These are phyloP conservation scores for Trichonephila clavipes DNA, from an alignment of 1,140 invertebrate species.

Conservation along the genomic window DNA sequence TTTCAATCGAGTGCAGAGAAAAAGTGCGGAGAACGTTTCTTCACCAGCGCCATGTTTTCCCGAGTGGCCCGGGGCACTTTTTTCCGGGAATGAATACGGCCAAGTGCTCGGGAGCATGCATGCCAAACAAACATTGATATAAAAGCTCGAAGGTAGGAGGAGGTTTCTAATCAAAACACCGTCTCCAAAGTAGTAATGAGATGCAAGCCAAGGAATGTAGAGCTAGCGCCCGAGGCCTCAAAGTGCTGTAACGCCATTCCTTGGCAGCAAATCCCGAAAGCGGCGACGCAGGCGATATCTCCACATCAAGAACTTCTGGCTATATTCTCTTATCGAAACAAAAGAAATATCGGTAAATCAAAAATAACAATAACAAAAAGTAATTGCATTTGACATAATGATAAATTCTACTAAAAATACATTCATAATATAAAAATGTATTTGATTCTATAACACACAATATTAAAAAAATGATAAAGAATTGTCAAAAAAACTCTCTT, in stretches of 20 bases:
- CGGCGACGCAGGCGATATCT: not conserved
- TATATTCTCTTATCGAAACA: too few species aligned
- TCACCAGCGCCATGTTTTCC: constrained; percentile 44
- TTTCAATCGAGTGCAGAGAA: constrained; percentile 49
- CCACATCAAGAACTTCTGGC: too few species aligned
- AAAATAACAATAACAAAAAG: too few species aligned
- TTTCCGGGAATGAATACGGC: constrained; percentile 67
- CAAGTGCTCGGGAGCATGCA: constrained; percentile 68
- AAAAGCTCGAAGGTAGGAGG: constrained; percentile 73
- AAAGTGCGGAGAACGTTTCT: constrained; percentile 28
- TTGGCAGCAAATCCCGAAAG: constrained; percentile 45
- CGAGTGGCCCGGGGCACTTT: constrained; percentile 45
- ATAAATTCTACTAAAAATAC: too few species aligned
- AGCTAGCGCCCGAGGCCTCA: constrained; percentile 65
- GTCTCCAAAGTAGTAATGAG: constrained; percentile 76
- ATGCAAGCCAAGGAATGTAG: constrained; percentile 76
- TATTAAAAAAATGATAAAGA: too few species aligned
- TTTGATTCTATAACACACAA: too few species aligned
- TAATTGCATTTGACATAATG: too few species aligned
- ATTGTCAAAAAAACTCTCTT: too few species aligned
- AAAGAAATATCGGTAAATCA: too few species aligned
- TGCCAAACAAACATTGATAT: constrained; percentile 76
- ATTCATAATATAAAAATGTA: too few species aligned
- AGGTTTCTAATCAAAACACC: constrained; percentile 76
- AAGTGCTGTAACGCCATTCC: constrained; percentile 6